These are phyloP conservation scores for Lepeophtheirus nordmannii DNA, from an alignment of 2,888 invertebrate genomes.

Conservation along the genomic window DNA sequence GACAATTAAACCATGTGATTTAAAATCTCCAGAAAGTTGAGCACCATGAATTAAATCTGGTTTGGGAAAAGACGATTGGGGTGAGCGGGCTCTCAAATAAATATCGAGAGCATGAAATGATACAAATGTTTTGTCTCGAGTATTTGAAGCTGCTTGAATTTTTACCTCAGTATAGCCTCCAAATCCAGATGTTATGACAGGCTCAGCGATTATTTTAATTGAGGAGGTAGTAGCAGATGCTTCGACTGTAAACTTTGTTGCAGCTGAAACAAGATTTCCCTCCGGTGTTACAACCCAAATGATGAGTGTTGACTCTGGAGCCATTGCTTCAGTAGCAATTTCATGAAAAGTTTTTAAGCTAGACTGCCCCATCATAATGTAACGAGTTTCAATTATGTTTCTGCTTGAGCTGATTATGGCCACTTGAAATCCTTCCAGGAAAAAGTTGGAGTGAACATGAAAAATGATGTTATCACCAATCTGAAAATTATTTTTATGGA, in stretches of 20 bases:
- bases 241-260: not conserved
- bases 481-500: not conserved
- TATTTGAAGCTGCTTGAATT: not conserved
- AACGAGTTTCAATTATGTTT: not conserved
- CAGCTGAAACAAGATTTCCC: not conserved
- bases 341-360: not conserved
- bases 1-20: no score
- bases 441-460: not conserved
- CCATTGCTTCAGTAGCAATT: slow-evolving; percentile 3
- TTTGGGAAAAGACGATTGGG: no score
- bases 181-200: not conserved
- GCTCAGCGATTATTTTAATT: not conserved
- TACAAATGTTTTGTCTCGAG: no score
- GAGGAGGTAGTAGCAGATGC: not conserved
- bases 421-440: not conserved
- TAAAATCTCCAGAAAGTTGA: no score
- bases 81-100: no score
- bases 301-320: not conserved
- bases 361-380: not conserved
- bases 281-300: not conserved
- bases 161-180: slow-evolving; percentile 3
- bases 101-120: no score
- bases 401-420: not conserved
- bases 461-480: slow-evolving; percentile 7
- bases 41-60: no score